Conservation (phyloP, 2,888 invertebrate species). For the Tyria jacobaeae region DNA sequence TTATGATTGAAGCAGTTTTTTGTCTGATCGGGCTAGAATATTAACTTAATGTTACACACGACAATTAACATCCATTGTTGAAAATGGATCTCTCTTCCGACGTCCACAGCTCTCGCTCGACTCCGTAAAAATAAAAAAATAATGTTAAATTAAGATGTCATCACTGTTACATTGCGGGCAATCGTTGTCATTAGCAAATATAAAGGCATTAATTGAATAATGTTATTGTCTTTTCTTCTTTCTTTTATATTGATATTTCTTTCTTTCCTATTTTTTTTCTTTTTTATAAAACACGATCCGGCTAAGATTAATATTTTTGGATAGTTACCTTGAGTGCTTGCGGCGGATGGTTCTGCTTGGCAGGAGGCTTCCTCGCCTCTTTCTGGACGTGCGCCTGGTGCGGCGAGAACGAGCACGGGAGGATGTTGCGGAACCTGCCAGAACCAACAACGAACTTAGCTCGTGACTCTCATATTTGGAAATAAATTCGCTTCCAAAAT, state of each 20-base stretch:
- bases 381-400: conserved; percentile 47
- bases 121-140: background rate
- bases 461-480: too few species aligned
- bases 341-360: conserved; percentile 63
- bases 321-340: conserved; percentile 68
- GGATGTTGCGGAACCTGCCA: conserved; percentile 59
- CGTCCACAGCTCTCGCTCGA: background rate
- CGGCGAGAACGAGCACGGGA: conserved; percentile 75
- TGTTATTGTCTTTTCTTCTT: background rate
- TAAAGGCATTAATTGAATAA: background rate
- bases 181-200: background rate
- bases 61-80: conserved; percentile 1
- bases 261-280: background rate
- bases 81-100: conserved; percentile 4
- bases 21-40: background rate
- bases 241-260: background rate
- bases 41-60: background rate
- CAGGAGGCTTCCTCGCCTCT: conserved; percentile 48
- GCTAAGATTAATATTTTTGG: background rate
- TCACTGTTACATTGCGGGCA: too few species aligned
- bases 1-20: too few species aligned
- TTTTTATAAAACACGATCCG: conserved; percentile 6
- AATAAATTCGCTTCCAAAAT: too few species aligned
- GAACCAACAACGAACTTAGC: too few species aligned
- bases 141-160: background rate